phyloP scores from a whole-genome alignment of 2,888 invertebrate genomes.

The Plutella xylostella region DNA sequence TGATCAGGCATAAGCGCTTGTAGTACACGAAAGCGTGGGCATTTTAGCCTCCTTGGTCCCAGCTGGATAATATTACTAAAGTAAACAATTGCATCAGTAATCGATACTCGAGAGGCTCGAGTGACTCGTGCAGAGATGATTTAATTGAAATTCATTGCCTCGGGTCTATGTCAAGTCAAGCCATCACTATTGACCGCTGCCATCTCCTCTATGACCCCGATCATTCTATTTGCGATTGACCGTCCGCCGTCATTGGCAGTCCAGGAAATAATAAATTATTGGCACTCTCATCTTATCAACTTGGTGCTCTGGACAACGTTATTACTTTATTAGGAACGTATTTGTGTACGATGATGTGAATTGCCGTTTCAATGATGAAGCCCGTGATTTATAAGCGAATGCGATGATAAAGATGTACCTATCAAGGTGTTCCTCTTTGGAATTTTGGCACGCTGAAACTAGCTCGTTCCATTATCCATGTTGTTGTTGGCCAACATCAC shows the following conservation, averaged over 20 bases:
- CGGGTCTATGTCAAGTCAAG: conserved; percentile 43
- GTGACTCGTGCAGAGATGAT: background rate
- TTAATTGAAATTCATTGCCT: conserved; percentile 51
- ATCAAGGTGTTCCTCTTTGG: background rate
- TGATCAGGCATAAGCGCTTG: too few relatives aligned
- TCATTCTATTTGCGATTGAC: conserved; percentile 44
- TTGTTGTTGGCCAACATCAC: conserved; percentile 14
- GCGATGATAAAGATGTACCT: background rate
- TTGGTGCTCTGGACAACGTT: too few relatives aligned
- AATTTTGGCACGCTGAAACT: background rate
- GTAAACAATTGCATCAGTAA: too few relatives aligned
- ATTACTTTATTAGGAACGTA: background rate
- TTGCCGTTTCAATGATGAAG: background rate
- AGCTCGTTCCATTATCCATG: background rate
- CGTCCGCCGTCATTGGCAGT: conserved; percentile 28
- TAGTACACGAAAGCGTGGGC: too few relatives aligned
- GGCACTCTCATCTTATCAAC: background rate
- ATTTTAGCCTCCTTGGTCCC: too few relatives aligned
- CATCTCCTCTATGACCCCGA: conserved; percentile 47
- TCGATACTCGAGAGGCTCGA: too few relatives aligned
- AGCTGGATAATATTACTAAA: too few relatives aligned
- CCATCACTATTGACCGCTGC: conserved; percentile 47
- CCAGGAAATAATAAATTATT: conserved; percentile 1
- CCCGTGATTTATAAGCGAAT: background rate
- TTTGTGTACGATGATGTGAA: background rate